Percentiles rank a stretch among this genome's conserved stretches.
These are phyloP conservation scores for Mustelus asterias DNA, from an alignment of 2,113 vertebrate genomes.

Conservation along the genomic window DNA sequence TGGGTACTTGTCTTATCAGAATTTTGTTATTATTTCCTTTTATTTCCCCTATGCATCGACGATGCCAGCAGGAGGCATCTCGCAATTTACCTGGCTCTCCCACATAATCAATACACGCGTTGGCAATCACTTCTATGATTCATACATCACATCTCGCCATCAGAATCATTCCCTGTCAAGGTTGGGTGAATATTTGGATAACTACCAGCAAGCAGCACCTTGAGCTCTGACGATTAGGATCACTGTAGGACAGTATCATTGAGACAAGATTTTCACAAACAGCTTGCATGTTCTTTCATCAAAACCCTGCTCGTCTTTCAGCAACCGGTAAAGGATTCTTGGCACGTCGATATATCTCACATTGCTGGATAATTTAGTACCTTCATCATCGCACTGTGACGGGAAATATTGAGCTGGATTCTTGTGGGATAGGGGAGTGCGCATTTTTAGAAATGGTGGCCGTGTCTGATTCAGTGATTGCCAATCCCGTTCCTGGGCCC, in stretches of 20 bases:
- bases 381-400: not conserved
- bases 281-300: not conserved
- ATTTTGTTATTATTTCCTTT: conserved; percentile 6
- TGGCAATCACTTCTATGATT: not conserved
- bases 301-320: not conserved
- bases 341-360: too few species aligned
- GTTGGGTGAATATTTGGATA: not conserved
- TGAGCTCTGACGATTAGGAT: not conserved
- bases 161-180: not conserved
- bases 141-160: not conserved
- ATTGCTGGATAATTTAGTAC: not conserved
- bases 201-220: too few species aligned
- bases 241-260: not conserved
- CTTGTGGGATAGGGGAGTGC: too few species aligned
- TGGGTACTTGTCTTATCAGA: not conserved
- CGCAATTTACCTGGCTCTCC: not conserved
- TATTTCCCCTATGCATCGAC: not conserved
- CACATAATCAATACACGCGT: not conserved
- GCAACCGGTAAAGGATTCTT: not conserved
- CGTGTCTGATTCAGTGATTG: too few species aligned
- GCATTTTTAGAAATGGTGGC: too few species aligned
- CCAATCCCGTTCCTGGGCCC: too few species aligned
- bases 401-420: not conserved
- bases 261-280: not conserved
- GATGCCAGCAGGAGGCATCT: not conserved